phyloP scores from a whole-genome alignment of 2,113 vertebrate genomes.

The Ovis aries region ARS-UI_Ramb_v3.0 NC_056056.1:104630001-104630500 shows the following conservation, averaged over 20 bases:
- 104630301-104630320: not conserved
- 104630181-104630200: too few relatives aligned
- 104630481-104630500: not conserved
- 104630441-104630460: not conserved
- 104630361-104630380: not conserved
- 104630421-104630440: not conserved
- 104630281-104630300: not conserved
- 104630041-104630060: not conserved
- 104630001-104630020: not conserved
- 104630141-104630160: too few relatives aligned
- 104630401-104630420: not conserved
- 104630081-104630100: not conserved
- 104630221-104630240: rapidly evolving
- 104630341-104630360: not conserved
- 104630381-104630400: not conserved
- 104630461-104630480: not conserved
- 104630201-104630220: too few relatives aligned
- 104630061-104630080: not conserved
- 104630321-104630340: not conserved
- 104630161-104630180: not conserved
- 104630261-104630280: too few relatives aligned
- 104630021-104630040: not conserved
- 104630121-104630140: not conserved
- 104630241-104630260: not conserved
- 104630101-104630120: not conserved